phyloP scores from a whole-genome alignment of 2,113 vertebrate species.

The Corythaeola cristata region DNA sequence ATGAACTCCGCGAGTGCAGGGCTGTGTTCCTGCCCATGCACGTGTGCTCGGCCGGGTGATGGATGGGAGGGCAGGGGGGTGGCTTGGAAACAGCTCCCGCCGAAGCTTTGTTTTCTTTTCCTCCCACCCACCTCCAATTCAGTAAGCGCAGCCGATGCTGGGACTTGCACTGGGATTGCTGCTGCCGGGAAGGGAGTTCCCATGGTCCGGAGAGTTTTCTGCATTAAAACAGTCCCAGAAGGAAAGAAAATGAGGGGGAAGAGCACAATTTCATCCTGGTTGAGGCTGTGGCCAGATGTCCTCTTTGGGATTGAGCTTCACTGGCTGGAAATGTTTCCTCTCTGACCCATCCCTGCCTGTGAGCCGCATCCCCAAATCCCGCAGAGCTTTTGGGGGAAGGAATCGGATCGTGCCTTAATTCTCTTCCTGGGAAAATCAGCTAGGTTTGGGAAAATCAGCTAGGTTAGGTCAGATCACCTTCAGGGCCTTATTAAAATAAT shows the following conservation, averaged over 20 bases:
- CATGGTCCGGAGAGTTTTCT: background rate
- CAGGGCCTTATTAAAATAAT: fast-evolving
- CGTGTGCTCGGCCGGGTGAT: background rate
- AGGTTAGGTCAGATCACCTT: background rate
- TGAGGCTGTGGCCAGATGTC: background rate
- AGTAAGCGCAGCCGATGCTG: background rate
- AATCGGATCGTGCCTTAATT: background rate
- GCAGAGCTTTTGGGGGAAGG: background rate
- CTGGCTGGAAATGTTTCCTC: background rate
- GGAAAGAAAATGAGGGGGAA: background rate
- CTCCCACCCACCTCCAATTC: background rate
- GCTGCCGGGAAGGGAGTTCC: background rate
- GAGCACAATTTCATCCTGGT: background rate
- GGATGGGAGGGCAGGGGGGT: background rate
- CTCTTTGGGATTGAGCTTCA: background rate
- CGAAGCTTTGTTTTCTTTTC: constrained; percentile 6
- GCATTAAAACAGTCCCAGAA: background rate
- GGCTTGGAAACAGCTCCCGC: background rate
- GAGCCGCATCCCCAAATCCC: background rate
- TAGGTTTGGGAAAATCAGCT: background rate
- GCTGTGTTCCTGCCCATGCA: background rate
- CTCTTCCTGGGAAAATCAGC: background rate
- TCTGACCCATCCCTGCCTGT: background rate
- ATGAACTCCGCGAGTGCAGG: background rate
- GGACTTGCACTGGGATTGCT: background rate